Conservation (phyloP, 2,113 vertebrate genomes). For the Cathartes aura region DNA sequence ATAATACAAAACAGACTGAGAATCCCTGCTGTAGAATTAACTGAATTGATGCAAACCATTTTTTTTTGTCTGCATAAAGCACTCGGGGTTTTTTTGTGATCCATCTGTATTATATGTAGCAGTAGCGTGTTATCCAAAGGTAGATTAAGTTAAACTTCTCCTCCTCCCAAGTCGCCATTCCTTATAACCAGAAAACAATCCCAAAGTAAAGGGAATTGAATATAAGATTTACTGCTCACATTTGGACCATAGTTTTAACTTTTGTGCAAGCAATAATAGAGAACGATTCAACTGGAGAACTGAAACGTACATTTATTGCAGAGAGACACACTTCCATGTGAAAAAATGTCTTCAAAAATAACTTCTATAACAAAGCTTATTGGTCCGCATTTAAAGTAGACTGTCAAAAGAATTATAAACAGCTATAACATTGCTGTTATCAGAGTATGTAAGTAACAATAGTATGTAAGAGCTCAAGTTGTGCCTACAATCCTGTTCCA, state of each 20-base stretch:
- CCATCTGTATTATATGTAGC: background rate
- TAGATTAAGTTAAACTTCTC: constrained; percentile 5
- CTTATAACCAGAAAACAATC: background rate
- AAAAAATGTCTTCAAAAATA: background rate
- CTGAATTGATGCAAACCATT: background rate
- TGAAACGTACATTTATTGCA: background rate
- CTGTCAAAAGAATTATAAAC: background rate
- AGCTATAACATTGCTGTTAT: background rate
- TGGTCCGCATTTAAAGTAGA: background rate
- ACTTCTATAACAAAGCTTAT: background rate
- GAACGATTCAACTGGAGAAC: background rate
- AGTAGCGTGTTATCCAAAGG: background rate
- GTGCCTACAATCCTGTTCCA: background rate
- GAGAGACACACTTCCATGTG: background rate
- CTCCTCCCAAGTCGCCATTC: background rate
- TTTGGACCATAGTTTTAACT: background rate
- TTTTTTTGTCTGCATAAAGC: background rate
- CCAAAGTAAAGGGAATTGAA: background rate
- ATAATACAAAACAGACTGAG: background rate
- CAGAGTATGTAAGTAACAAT: background rate
- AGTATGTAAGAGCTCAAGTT: background rate
- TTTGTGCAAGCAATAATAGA: background rate
- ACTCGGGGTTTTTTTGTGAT: background rate
- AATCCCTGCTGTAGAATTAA: background rate
- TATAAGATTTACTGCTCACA: background rate